Conservation (phyloP, 2,797 vertebrate genomes). For the Zalophus californianus region DNA sequence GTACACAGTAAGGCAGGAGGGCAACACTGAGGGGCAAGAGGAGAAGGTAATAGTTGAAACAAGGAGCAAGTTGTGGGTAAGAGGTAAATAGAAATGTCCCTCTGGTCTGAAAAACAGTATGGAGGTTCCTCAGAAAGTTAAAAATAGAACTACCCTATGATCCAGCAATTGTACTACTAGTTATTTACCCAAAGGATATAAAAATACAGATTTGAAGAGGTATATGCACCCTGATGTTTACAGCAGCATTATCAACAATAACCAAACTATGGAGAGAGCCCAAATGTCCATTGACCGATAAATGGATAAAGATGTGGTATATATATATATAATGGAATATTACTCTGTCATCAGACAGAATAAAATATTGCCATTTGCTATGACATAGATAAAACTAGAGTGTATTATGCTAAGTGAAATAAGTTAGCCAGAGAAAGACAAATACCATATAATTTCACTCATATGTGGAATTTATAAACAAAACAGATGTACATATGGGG, state of each 20-base stretch:
- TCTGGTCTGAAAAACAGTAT: neutral
- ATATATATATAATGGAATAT: neutral
- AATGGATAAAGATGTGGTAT: neutral
- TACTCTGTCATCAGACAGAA: neutral
- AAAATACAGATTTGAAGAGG: neutral
- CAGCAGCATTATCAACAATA: neutral
- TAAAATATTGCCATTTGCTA: neutral
- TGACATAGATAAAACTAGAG: neutral
- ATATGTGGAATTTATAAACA: neutral
- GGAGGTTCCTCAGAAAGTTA: neutral
- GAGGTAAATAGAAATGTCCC: neutral
- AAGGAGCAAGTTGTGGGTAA: neutral
- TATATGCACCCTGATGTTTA: neutral
- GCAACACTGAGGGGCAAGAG: fast-evolving
- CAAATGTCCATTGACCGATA: neutral
- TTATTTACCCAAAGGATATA: neutral
- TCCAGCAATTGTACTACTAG: neutral
- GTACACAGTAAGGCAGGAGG: fast-evolving
- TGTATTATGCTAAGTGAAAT: neutral
- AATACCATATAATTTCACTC: neutral
- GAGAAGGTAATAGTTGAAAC: neutral
- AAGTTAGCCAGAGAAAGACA: neutral
- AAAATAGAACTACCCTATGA: neutral
- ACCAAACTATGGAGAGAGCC: neutral
- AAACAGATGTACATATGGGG: neutral